Evolutionary conservation across 2,113 vertebrate genomes (phyloP).

Genomic region (Stomatorhinus ivindoensis): DNA sequence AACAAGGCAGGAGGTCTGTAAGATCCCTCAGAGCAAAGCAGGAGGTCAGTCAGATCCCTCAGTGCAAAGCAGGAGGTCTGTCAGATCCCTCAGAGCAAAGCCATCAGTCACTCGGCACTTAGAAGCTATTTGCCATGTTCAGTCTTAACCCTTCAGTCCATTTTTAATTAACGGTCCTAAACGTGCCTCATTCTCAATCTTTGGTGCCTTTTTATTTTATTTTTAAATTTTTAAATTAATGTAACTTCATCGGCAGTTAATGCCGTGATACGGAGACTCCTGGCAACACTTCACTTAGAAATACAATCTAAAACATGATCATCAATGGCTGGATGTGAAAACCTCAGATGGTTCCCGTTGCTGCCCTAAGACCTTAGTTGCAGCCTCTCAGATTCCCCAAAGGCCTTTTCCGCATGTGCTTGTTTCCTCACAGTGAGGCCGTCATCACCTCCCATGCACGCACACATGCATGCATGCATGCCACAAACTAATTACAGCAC

Average conservation of each 20-base stretch:
- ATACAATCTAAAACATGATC: neutral
- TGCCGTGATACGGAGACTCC: neutral
- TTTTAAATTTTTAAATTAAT: neutral
- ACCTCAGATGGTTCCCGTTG: neutral
- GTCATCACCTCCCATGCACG: constrained; percentile 7
- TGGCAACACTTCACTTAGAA: neutral
- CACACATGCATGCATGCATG: neutral
- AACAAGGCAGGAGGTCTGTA: neutral
- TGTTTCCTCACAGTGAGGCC: neutral
- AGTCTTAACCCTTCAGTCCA: neutral
- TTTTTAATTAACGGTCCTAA: neutral
- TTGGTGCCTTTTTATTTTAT: neutral
- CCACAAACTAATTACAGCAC: constrained; percentile 38
- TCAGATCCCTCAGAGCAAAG: neutral
- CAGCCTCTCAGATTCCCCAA: neutral
- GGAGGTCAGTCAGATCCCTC: neutral
- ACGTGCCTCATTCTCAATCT: neutral
- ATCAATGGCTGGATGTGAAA: neutral
- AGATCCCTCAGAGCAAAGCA: neutral
- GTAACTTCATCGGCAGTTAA: neutral
- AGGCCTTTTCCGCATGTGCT: neutral
- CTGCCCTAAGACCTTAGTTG: neutral
- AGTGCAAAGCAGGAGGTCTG: neutral
- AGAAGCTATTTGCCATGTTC: neutral
- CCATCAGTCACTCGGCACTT: neutral